Percentiles rank a stretch among this genome's conserved stretches.
phyloP scores from a whole-genome alignment of 2,113 vertebrate species.

The Melanotaenia duboulayi region DNA sequence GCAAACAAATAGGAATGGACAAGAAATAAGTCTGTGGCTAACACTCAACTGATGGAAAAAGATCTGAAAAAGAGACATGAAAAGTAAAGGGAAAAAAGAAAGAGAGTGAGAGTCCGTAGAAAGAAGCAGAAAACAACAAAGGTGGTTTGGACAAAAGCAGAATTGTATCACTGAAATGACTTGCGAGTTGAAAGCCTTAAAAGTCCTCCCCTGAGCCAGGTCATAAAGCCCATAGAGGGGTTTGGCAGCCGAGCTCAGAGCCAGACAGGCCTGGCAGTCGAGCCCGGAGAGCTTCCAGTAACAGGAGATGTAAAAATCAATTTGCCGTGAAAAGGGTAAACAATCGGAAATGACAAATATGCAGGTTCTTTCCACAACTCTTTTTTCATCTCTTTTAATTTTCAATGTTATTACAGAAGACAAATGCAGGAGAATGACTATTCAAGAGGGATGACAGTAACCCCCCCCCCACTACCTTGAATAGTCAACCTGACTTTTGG shows the following conservation, averaged over 20 bases:
- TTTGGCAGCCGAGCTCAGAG: slow-evolving; percentile 75
- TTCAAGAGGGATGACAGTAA: too few species aligned
- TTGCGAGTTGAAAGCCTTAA: slow-evolving; percentile 84
- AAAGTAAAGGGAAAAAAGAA: slow-evolving; percentile 51
- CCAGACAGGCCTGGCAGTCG: slow-evolving; percentile 82
- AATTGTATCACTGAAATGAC: slow-evolving; percentile 85
- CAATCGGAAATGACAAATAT: slow-evolving; percentile 86
- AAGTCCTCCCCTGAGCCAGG: slow-evolving; percentile 83
- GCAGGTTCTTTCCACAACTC: slow-evolving; percentile 75
- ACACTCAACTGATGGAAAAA: slow-evolving; percentile 33
- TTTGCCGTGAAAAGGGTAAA: slow-evolving; percentile 87
- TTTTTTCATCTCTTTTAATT: slow-evolving; percentile 60
- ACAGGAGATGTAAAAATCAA: slow-evolving; percentile 87
- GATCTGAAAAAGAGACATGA: slow-evolving; percentile 53
- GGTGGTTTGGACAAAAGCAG: slow-evolving; percentile 84
- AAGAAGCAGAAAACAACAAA: slow-evolving; percentile 76
- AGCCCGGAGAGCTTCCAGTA: slow-evolving; percentile 83
- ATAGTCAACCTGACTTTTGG: slow-evolving; percentile 46
- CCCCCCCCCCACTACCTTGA: slow-evolving; percentile 58
- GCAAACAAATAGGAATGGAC: slow-evolving; percentile 62
- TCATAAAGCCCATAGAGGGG: slow-evolving; percentile 81
- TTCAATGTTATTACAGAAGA: slow-evolving; percentile 78
- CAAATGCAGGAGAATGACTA: slow-evolving; percentile 66
- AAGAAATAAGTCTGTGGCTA: slow-evolving; percentile 39
- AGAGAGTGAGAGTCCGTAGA: slow-evolving; percentile 31